Percentiles rank a stretch among this genome's conserved stretches.
These are phyloP conservation scores for Drosophila eugracilis DNA, from an alignment of 1,140 invertebrate species.

Conservation along the genomic window DNA sequence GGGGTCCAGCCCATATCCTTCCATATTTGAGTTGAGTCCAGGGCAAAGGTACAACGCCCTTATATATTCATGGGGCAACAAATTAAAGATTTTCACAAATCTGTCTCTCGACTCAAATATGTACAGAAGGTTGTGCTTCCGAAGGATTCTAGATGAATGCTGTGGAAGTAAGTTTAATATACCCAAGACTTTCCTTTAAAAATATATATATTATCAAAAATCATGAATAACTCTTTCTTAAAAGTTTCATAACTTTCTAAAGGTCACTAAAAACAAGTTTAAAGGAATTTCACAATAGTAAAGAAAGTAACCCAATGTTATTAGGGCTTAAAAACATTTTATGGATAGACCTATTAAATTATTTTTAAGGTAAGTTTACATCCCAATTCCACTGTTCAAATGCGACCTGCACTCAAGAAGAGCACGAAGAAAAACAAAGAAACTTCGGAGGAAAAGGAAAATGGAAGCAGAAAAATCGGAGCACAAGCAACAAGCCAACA, in stretches of 20 bases:
- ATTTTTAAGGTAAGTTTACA: not conserved
- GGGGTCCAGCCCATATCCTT: constrained; percentile 38
- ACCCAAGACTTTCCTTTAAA: no score
- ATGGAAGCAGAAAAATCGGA: constrained; percentile 26
- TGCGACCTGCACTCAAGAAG: constrained; percentile 24
- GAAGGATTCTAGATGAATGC: no score
- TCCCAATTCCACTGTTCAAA: not conserved
- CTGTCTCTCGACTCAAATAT: constrained; percentile 30
- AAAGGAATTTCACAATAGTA: no score
- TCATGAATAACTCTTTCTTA: no score
- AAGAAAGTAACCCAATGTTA: no score
- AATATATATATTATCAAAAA: no score
- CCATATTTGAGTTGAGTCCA: constrained; percentile 34
- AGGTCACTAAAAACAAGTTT: no score
- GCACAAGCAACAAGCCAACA: constrained; percentile 64
- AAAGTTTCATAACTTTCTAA: no score
- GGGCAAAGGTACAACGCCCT: constrained; percentile 1
- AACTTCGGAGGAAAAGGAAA: constrained; percentile 15
- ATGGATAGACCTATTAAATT: not conserved
- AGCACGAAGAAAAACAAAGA: constrained; percentile 44
- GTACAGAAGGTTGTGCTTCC: constrained; percentile 9
- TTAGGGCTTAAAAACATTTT: no score
- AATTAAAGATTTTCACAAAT: constrained; percentile 40
- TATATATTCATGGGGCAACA: constrained; percentile 13
- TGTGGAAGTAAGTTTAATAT: no score